Base-by-base conservation (phyloP, 2,797 vertebrate genomes). In the Numenius phaeopus region DNA sequence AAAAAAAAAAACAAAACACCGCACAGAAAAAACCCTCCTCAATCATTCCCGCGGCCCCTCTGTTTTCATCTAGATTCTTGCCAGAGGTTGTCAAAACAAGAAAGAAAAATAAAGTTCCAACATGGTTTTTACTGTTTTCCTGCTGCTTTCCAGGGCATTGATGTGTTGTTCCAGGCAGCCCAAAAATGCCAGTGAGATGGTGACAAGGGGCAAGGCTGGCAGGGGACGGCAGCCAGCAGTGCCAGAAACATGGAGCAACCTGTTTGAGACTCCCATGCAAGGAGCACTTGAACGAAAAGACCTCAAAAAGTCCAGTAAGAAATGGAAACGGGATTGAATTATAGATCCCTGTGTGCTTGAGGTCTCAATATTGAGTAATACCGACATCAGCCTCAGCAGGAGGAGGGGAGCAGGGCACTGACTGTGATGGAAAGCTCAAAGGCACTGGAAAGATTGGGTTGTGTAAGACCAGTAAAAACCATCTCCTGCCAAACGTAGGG, bases 51-150 rank as follows among this genome's bases (percentile, higher is more conserved):
- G 61, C 12, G 65, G 84, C 87, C 94, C 90, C 71, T 80, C 88
- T 95, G 92, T 94, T 93, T 89, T 85, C 92, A 88, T 93, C 95
- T 29, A 93, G 95, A 91, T 86, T 94, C 93, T 69, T 96, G 81
- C 89, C 95, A 95, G 94, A 77, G 92, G 94, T 84, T 91, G 90
- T 96, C 94, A 93, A 97, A 97, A 96, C 89, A 97, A 83, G 89
- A 85, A 96, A 96, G 92, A 71, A 94, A 95, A 97, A 95, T 69
- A 94, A 91, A 91, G 58, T 37, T 91, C 71, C 72, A 50, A 0
- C 78, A 13, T 57, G 71, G 71, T 44, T 92, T 91, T 50, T 83
- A 50, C 92, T 93, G 75, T 59, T 90, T 94, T 82, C 69, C 55
- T 61, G 61, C 75, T 94, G 89, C 86, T 84, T 96, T 71, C 58